These are phyloP conservation scores for Rissa tridactyla DNA, from an alignment of 2,113 vertebrate species.

Conservation along the genomic window DNA sequence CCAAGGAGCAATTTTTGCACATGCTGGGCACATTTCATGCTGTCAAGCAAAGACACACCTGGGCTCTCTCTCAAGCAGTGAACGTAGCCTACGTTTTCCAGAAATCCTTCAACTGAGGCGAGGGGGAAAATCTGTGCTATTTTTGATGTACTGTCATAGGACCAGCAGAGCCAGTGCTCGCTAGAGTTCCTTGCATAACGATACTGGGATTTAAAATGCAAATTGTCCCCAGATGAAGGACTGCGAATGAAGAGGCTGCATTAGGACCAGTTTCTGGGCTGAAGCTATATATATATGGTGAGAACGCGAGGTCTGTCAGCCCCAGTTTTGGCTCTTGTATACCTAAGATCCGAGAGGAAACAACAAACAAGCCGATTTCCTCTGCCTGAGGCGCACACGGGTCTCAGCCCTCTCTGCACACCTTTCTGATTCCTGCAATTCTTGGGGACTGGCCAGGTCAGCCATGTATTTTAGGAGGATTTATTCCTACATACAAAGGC, in stretches of 20 bases:
- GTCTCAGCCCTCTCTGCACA: background rate
- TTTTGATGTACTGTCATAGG: background rate
- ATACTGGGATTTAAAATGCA: background rate
- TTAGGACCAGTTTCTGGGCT: background rate
- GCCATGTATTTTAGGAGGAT: background rate
- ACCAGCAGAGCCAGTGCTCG: background rate
- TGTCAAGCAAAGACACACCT: background rate
- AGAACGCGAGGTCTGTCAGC: background rate
- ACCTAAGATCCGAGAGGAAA: background rate
- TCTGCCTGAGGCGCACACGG: background rate
- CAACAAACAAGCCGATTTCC: background rate
- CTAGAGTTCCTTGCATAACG: background rate
- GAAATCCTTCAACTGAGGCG: background rate
- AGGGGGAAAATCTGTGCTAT: background rate
- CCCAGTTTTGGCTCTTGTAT: background rate
- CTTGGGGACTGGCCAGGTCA: background rate
- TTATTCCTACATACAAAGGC: background rate
- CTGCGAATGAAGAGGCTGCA: background rate
- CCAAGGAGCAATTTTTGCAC: background rate
- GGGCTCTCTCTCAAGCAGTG: background rate
- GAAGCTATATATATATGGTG: background rate
- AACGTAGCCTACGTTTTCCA: accelerated
- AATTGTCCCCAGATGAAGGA: background rate
- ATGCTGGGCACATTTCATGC: background rate
- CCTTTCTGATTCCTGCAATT: background rate